These are phyloP conservation scores for Stichopus horrens DNA, from an alignment of 53 echinoderm and acorn worm genomes.

Conservation along the genomic window DNA sequence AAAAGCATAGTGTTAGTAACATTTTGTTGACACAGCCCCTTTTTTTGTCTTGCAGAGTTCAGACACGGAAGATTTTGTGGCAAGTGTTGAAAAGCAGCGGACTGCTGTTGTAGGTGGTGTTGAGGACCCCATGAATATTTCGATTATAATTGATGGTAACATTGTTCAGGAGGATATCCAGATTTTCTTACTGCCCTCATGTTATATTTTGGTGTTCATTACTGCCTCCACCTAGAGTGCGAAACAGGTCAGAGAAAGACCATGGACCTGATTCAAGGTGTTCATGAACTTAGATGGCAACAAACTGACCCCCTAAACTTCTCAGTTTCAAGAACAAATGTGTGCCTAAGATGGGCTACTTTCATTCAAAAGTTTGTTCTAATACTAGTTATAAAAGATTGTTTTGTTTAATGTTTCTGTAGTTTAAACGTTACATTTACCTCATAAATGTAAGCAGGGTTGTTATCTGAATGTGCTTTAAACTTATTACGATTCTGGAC, in stretches of 20 bases:
- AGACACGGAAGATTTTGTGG: not conserved
- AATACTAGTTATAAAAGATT: not conserved
- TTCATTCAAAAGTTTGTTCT: not conserved
- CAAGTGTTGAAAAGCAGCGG: not conserved
- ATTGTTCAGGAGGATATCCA: not conserved
- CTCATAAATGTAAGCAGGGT: too few species aligned
- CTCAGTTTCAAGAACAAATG: constrained; percentile 21
- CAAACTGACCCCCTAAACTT: constrained; percentile 1
- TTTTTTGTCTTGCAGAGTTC: not conserved
- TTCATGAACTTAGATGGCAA: not conserved
- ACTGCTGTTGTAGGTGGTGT: not conserved
- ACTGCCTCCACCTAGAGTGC: not conserved
- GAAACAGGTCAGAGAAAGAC: constrained; percentile 9
- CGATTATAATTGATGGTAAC: not conserved
- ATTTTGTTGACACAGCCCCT: not conserved
- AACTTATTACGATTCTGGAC: too few species aligned
- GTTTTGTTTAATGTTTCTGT: too few species aligned
- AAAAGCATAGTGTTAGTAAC: not conserved
- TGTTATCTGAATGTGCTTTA: too few species aligned
- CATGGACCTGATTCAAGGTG: constrained; percentile 9
- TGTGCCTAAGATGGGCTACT: constrained; percentile 2
- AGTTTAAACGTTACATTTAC: too few species aligned
- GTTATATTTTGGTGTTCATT: constrained; percentile 19
- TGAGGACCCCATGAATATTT: constrained; percentile 3
- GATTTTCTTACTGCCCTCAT: not conserved